Base-by-base conservation (phyloP, 2,888 invertebrate genomes). In the Pyrochroa serraticornis region DNA sequence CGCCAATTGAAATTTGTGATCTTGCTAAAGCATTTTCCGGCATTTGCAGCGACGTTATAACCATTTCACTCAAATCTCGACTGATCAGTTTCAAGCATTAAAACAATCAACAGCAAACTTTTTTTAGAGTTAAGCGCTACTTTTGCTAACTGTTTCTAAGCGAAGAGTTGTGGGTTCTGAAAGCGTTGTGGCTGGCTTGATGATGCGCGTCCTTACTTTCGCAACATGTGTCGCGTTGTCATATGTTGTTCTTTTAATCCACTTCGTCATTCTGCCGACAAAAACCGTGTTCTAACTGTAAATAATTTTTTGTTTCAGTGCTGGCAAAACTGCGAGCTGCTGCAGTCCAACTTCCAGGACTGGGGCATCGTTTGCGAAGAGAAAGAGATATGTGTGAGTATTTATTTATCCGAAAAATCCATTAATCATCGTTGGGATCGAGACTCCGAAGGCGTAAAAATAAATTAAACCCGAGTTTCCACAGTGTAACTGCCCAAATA, bases 301-400 rank as follows among this genome's bases (percentile, higher is more conserved):
- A 54, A 39, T 31, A 39, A 44, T 46, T 10, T 12, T 33, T 82
- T 82, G 83, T 87, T 80, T 30, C 85, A 89, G 89, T 89, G 89
- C 77, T 89, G 89, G 89, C 87, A 88, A 80, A 88, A 87, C 76
- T 89, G 89, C 81, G 88, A 88, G 76, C 82, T 87, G 67, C 83
- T 89, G 63, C 87, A 88, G 77, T 87, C 87, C 41, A 88, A 88
- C 79, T 88, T 86, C 77, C 85, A 86, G 80, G 84, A 87, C 37
- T 88, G 88, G 88, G 87, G 87, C 44, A 85, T 87, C 62, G 86
- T 88, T 76, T 89, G 88, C 76, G 84, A 86, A 68, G 87, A 87
- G 70, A 85, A 85, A 73, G 87, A 87, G 74, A 87, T 88, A 77
- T 89, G 88, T 77, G 88, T 88, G 84, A 87, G 88, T 88, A 75